Conservation (phyloP, 2,888 invertebrate species). For the Laspeyria flexula region DNA sequence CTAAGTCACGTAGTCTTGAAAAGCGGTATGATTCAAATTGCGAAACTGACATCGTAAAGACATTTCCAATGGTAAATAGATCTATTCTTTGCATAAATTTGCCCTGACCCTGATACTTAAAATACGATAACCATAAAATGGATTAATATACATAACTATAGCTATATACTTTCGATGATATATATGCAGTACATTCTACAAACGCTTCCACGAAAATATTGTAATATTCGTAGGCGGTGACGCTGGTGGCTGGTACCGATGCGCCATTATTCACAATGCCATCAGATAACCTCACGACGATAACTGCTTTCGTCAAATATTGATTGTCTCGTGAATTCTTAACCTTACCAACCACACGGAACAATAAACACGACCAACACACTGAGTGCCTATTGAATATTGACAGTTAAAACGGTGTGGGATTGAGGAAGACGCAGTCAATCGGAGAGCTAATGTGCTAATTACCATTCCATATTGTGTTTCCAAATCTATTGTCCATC, state of each 20-base stretch:
- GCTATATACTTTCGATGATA: conserved; percentile 22
- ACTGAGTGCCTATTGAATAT: conserved; percentile 27
- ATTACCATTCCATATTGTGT: conserved; percentile 46
- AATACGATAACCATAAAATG: conserved; percentile 32
- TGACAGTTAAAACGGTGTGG: conserved; percentile 43
- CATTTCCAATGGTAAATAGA: conserved; percentile 23
- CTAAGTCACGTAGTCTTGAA: background rate
- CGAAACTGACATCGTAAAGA: conserved; percentile 16
- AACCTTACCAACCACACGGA: conserved; percentile 39
- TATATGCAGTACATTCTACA: conserved; percentile 36
- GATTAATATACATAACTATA: conserved; percentile 19
- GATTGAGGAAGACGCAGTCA: conserved; percentile 49
- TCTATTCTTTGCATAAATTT: conserved; percentile 24
- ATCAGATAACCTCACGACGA: conserved; percentile 64
- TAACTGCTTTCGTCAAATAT: conserved; percentile 65
- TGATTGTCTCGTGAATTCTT: conserved; percentile 56
- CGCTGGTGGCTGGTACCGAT: conserved; percentile 71
- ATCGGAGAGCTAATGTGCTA: conserved; percentile 51
- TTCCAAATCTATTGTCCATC: conserved; percentile 33
- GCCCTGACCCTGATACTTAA: conserved; percentile 29
- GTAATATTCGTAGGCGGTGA: conserved; percentile 64
- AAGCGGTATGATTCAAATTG: conserved; percentile 4
- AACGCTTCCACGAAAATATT: conserved; percentile 55
- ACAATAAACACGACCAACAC: conserved; percentile 37
- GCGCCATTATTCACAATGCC: conserved; percentile 67